These are phyloP conservation scores for Ploceus nigricollis DNA, from an alignment of 2,113 vertebrate genomes.

Conservation along the genomic window DNA sequence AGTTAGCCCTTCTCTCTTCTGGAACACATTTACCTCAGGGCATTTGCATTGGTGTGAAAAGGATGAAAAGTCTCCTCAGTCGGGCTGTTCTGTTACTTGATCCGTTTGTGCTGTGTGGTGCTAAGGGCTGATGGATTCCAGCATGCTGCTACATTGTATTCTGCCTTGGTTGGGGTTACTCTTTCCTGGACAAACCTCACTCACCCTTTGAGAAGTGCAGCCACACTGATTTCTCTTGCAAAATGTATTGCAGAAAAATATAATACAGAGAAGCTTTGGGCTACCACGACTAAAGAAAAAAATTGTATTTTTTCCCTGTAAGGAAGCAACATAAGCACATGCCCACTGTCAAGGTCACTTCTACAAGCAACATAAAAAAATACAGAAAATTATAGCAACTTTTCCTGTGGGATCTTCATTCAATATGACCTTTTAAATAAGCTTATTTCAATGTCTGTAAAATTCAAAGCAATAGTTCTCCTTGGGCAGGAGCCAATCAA, in stretches of 20 bases:
- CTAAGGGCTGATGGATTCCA: neutral
- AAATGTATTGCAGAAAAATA: neutral
- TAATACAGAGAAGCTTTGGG: neutral
- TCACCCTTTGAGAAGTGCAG: neutral
- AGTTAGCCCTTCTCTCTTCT: neutral
- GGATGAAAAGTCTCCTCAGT: neutral
- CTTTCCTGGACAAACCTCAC: neutral
- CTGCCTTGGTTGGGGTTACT: neutral
- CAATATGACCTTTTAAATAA: neutral
- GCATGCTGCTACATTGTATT: accelerated
- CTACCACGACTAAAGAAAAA: neutral
- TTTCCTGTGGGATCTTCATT: neutral
- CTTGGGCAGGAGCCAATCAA: neutral
- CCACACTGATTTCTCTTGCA: neutral
- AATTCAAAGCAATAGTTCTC: neutral
- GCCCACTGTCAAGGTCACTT: neutral
- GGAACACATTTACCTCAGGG: neutral
- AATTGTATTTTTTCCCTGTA: neutral
- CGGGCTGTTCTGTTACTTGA: neutral
- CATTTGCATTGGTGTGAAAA: neutral
- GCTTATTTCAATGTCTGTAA: neutral
- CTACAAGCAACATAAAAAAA: neutral
- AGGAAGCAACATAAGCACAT: neutral
- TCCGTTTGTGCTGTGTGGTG: neutral
- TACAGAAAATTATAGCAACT: neutral